phyloP scores from a whole-genome alignment of 2,113 vertebrate genomes.

The Sarotherodon lohbergeri region DNA sequence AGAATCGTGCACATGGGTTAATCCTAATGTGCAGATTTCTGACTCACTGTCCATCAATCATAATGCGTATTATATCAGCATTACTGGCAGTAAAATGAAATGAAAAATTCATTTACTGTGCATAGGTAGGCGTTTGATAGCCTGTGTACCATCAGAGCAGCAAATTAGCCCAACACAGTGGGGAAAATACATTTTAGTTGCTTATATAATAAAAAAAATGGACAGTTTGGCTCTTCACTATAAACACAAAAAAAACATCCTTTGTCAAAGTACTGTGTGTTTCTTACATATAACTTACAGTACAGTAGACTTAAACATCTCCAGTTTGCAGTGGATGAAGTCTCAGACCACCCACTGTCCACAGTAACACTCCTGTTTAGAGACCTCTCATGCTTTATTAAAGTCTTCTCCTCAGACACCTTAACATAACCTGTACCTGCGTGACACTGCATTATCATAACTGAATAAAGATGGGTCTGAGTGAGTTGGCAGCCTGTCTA shows the following conservation, averaged over 20 bases:
- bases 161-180: background rate
- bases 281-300: background rate
- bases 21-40: background rate
- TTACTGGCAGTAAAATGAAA: background rate
- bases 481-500: constrained; percentile 9
- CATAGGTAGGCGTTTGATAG: background rate
- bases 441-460: constrained; percentile 61
- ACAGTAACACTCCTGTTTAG: background rate
- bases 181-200: background rate
- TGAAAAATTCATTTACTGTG: background rate
- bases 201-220: background rate
- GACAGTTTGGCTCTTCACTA: background rate
- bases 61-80: background rate
- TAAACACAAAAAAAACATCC: background rate
- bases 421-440: constrained; percentile 32
- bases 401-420: constrained; percentile 22
- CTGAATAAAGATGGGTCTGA: constrained; percentile 60
- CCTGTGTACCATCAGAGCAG: background rate
- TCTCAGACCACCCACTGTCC: background rate
- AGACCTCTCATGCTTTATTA: constrained; percentile 21
- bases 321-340: background rate
- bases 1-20: background rate
- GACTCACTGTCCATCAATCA: background rate
- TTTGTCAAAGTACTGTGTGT: background rate
- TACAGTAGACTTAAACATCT: background rate